Evolutionary conservation across 2,888 invertebrate species (phyloP).

Genomic region (Julus scandinavius): DNA sequence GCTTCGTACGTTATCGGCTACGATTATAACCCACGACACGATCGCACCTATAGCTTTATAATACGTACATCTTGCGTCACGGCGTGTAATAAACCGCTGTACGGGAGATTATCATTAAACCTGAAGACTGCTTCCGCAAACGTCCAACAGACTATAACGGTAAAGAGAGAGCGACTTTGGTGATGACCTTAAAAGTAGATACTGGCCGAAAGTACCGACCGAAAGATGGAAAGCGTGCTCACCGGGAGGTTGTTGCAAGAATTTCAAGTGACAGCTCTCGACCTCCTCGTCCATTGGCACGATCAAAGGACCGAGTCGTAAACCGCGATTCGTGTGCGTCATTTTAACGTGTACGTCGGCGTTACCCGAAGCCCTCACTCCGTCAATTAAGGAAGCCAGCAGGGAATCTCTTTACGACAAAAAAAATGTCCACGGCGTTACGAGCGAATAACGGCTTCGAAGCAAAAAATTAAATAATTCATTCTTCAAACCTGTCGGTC

Average conservation of each 20-base stretch:
- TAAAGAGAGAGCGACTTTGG: too few relatives aligned
- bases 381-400: constrained; percentile 93
- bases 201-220: too few relatives aligned
- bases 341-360: constrained; percentile 95
- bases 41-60: too few relatives aligned
- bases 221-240: not conserved
- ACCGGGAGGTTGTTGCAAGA: constrained; percentile 74
- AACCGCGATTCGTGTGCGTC: constrained; percentile 83
- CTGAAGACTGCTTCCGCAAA: constrained; percentile 87
- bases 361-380: constrained; percentile 96
- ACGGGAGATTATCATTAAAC: constrained; percentile 97
- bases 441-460: not conserved
- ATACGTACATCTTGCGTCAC: constrained; percentile 91
- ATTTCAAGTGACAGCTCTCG: constrained; percentile 89
- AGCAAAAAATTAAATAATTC: not conserved
- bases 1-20: too few relatives aligned
- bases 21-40: too few relatives aligned
- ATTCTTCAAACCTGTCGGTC: constrained; percentile 80
- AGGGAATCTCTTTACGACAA: constrained; percentile 86
- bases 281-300: constrained; percentile 92
- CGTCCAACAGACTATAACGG: constrained; percentile 69
- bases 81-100: constrained; percentile 96
- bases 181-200: too few relatives aligned
- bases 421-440: not conserved
- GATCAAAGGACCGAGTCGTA: constrained; percentile 86